Percentiles rank a stretch among this genome's conserved stretches.
Conservation (phyloP, 2,888 invertebrate genomes). For the Automeris io region DNA sequence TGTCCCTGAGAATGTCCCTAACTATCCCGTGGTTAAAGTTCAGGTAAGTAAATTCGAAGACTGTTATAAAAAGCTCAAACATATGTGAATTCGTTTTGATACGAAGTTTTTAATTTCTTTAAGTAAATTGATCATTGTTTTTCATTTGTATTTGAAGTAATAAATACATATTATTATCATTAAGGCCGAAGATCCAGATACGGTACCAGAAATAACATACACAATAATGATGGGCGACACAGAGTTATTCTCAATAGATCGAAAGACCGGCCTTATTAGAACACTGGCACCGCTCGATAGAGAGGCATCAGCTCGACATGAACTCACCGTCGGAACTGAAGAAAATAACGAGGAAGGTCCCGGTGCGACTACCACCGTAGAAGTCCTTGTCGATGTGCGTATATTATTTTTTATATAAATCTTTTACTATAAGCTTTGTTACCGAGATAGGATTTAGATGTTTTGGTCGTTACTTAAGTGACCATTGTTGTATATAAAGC, state of each 20-base stretch:
- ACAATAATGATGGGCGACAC: constrained; percentile 88
- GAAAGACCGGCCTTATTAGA: constrained; percentile 86
- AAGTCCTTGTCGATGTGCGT: constrained; percentile 82
- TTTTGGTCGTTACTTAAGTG: too few species aligned
- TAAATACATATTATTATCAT: constrained; percentile 12
- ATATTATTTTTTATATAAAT: constrained; percentile 18
- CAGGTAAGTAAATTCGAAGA: constrained; percentile 66
- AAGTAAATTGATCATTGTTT: neutral
- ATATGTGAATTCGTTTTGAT: too few species aligned
- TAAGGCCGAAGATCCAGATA: constrained; percentile 90
- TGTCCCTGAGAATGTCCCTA: constrained; percentile 91
- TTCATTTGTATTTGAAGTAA: neutral
- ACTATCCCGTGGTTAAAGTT: constrained; percentile 87
- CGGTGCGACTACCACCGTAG: constrained; percentile 85
- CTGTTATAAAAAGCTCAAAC: too few species aligned
- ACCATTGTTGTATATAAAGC: too few species aligned
- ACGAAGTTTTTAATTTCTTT: too few species aligned
- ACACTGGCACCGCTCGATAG: constrained; percentile 87
- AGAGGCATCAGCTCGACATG: constrained; percentile 84
- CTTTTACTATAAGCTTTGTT: too few species aligned
- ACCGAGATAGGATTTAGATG: too few species aligned
- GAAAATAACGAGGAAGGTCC: constrained; percentile 84
- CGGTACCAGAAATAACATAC: constrained; percentile 88
- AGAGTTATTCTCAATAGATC: constrained; percentile 89
- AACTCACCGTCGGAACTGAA: constrained; percentile 87